phyloP scores from a whole-genome alignment of 2,888 invertebrate genomes.

The Tetramorium bicarinatum region DNA sequence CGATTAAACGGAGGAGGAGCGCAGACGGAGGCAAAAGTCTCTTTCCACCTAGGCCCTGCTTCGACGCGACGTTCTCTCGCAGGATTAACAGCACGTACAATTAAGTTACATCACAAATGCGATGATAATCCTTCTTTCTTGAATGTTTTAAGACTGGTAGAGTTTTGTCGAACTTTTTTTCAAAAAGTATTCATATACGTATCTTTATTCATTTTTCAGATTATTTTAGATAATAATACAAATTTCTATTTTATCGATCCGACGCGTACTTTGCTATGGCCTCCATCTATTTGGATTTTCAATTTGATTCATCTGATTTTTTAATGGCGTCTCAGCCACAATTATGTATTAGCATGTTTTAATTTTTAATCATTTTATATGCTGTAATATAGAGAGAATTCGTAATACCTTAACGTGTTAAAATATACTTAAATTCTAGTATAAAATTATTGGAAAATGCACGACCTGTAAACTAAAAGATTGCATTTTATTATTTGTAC shows the following conservation, averaged over 20 bases:
- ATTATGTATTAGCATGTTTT: no score
- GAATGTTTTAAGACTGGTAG: neutral
- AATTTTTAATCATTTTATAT: neutral
- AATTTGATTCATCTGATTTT: neutral
- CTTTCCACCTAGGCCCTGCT: conserved; percentile 46
- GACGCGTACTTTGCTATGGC: neutral
- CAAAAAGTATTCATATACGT: neutral
- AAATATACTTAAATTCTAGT: neutral
- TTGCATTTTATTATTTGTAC: neutral
- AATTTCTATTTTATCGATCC: neutral
- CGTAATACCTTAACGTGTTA: neutral
- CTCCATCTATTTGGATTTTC: neutral
- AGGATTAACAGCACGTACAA: conserved; percentile 17
- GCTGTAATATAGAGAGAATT: neutral
- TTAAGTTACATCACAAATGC: conserved; percentile 20
- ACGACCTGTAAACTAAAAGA: neutral
- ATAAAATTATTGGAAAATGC: neutral
- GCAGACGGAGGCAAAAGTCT: conserved; percentile 46
- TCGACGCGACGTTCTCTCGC: neutral
- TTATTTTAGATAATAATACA: neutral
- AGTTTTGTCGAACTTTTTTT: neutral
- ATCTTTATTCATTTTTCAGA: no score
- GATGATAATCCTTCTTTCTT: neutral
- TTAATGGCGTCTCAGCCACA: no score
- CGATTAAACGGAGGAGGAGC: conserved; percentile 66